These are phyloP conservation scores for Hyles vespertilio DNA, from an alignment of 1,140 invertebrate genomes.

Conservation along the genomic window DNA sequence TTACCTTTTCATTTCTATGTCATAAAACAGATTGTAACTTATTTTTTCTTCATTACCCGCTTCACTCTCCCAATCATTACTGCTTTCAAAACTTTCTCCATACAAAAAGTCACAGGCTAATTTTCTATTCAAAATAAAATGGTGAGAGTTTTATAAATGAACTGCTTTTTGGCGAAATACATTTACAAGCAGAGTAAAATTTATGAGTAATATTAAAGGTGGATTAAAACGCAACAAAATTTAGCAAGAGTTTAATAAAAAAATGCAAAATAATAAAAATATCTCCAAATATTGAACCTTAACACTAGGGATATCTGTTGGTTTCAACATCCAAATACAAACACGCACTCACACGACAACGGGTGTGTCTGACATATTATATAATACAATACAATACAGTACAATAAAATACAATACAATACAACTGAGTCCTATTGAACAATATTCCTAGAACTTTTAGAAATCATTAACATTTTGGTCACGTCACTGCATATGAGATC, in stretches of 20 bases:
- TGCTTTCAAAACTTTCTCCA: too few species aligned
- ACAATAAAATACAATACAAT: not conserved
- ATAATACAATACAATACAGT: constrained; percentile 14
- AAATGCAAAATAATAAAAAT: constrained; percentile 74
- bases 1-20: too few species aligned
- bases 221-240: constrained; percentile 53
- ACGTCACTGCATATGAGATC: not conserved
- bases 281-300: constrained; percentile 73
- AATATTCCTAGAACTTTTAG: too few species aligned
- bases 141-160: too few species aligned
- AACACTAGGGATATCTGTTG: constrained; percentile 57
- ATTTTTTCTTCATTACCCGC: too few species aligned
- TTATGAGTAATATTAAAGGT: not conserved
- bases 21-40: too few species aligned
- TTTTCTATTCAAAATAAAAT: too few species aligned
- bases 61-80: too few species aligned
- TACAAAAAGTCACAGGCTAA: too few species aligned
- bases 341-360: constrained; percentile 46
- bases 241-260: constrained; percentile 75
- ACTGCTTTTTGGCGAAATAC: too few species aligned
- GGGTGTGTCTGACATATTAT: constrained; percentile 16
- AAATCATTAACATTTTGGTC: not conserved
- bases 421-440: too few species aligned
- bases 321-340: constrained; percentile 58
- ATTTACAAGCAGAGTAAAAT: too few species aligned